Percentiles rank a stretch among this genome's conserved stretches.
phyloP scores from a whole-genome alignment of 2,797 vertebrate species.

The Acanthis flammea region DNA sequence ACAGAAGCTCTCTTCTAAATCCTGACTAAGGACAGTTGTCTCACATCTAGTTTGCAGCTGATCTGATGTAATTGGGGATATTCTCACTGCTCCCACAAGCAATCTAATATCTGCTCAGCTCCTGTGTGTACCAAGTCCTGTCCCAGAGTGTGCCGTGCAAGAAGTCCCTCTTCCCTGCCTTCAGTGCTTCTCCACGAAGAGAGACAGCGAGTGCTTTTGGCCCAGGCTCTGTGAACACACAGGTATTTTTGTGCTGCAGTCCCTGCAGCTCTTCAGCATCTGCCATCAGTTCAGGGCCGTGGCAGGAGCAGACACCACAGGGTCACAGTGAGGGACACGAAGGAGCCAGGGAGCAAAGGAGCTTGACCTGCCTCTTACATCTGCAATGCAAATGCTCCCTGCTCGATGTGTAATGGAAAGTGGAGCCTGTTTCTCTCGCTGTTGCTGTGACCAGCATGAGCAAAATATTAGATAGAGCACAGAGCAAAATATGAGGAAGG shows the following conservation, averaged over 20 bases:
- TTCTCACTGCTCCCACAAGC: neutral
- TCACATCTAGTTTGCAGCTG: neutral
- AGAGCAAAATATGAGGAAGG: neutral
- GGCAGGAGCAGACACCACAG: neutral
- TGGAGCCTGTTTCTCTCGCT: neutral
- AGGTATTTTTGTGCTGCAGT: neutral
- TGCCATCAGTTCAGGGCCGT: rapidly evolving
- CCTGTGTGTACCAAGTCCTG: neutral
- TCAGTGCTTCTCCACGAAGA: neutral
- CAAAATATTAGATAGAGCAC: neutral
- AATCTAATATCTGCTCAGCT: neutral
- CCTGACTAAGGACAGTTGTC: neutral
- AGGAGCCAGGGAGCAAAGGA: rapidly evolving
- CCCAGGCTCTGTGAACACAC: neutral
- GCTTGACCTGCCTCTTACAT: neutral
- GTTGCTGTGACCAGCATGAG: neutral
- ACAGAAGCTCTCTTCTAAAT: neutral
- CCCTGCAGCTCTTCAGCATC: neutral
- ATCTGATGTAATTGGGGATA: neutral
- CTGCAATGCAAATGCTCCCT: neutral
- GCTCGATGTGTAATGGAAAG: neutral
- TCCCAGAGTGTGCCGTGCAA: neutral
- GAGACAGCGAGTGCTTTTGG: neutral
- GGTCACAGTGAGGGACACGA: rapidly evolving
- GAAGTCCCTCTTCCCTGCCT: neutral